A percentile compares a stretch with the other conserved stretches of the same genome.
Conservation (phyloP, 2,797 vertebrate genomes). For the Pipistrellus pipistrellus region DNA sequence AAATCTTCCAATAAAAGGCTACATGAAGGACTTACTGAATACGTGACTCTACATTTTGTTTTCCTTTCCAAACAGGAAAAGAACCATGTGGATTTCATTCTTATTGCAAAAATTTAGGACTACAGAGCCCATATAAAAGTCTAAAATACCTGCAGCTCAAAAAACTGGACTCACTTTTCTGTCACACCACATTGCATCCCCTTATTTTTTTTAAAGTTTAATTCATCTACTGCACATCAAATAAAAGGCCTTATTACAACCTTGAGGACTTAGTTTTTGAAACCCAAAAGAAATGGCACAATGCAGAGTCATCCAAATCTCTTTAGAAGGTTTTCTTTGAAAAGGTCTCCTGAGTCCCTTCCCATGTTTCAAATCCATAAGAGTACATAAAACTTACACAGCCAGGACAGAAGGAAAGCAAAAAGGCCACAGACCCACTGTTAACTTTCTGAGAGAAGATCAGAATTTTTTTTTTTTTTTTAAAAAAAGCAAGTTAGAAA, state of each 20-base stretch:
- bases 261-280: slow-evolving; percentile 30
- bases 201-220: neutral
- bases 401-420: slow-evolving; percentile 3
- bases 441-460: slow-evolving; percentile 21
- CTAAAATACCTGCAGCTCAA: neutral
- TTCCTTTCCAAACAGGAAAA: slow-evolving; percentile 40
- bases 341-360: neutral
- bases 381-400: slow-evolving; percentile 11
- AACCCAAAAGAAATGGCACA: slow-evolving; percentile 38
- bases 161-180: neutral
- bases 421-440: neutral
- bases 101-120: slow-evolving; percentile 42
- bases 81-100: neutral
- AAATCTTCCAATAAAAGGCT: slow-evolving; percentile 1
- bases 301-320: neutral
- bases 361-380: slow-evolving; percentile 3
- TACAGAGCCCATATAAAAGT: neutral
- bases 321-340: neutral
- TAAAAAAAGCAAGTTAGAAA: slow-evolving; percentile 14
- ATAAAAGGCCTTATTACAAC: slow-evolving; percentile 25
- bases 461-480: neutral
- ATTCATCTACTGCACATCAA: neutral
- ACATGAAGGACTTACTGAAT: neutral
- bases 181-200: neutral
- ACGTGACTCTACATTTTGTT: neutral